Evolutionary conservation across 2,888 invertebrate genomes (phyloP).

Genomic region (Pyrgus malvae): DNA sequence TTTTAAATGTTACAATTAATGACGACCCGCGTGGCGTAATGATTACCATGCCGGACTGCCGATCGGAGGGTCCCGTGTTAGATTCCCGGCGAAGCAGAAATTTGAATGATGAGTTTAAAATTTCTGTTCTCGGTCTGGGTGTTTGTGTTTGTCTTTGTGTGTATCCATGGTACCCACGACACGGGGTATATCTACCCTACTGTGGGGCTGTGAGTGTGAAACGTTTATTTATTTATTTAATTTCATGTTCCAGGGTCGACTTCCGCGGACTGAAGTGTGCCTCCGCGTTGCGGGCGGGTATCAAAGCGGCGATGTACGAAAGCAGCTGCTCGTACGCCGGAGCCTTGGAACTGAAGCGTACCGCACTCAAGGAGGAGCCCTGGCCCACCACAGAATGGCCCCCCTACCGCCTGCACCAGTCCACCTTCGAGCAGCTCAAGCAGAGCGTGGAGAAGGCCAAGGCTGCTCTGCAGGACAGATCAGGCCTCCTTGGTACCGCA

Average conservation of each 20-base stretch:
- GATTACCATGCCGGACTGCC: too few relatives aligned
- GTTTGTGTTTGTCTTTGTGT: too few relatives aligned
- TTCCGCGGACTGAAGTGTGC: constrained; percentile 70
- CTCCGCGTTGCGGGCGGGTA: constrained; percentile 61
- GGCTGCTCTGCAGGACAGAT: constrained; percentile 89
- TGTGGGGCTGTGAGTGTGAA: background rate
- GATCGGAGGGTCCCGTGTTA: too few relatives aligned
- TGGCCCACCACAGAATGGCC: constrained; percentile 87
- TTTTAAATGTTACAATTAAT: too few relatives aligned
- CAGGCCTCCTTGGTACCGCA: constrained; percentile 85
- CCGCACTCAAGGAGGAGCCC: constrained; percentile 80
- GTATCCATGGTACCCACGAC: too few relatives aligned
- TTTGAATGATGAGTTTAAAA: too few relatives aligned
- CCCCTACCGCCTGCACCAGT: constrained; percentile 91
- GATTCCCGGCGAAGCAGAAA: too few relatives aligned
- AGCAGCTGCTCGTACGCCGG: constrained; percentile 96
- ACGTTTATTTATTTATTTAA: background rate
- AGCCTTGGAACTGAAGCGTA: constrained; percentile 89
- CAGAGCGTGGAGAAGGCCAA: constrained; percentile 96
- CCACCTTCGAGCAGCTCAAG: constrained; percentile 94
- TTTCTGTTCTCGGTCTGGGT: too few relatives aligned
- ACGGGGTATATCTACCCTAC: too few relatives aligned
- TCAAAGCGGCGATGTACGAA: constrained; percentile 90
- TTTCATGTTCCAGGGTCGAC: constrained; percentile 56
- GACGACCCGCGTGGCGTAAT: too few relatives aligned